These are phyloP conservation scores for Sebastes matsubarae DNA, from an alignment of 2,797 vertebrate genomes.

Conservation along the genomic window DNA sequence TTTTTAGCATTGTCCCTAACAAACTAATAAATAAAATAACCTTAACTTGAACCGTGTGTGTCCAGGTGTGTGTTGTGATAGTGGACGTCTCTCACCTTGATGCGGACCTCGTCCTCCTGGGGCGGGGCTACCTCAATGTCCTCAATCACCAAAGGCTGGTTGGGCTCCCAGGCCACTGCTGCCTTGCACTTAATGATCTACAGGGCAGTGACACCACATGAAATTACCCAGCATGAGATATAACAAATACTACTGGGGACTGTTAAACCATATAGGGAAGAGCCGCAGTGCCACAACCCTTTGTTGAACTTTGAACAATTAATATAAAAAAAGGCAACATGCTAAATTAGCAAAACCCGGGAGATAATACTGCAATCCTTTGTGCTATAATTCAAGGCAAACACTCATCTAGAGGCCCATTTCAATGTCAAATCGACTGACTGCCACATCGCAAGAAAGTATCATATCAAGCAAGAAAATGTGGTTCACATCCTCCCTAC, in stretches of 20 bases:
- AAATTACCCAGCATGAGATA: background rate
- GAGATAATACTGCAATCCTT: no score
- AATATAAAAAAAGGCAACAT: background rate
- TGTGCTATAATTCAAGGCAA: no score
- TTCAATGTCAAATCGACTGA: background rate
- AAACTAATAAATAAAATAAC: no score
- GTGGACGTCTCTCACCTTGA: slow-evolving; percentile 84
- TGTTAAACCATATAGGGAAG: background rate
- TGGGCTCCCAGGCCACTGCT: slow-evolving; percentile 88
- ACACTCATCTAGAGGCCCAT: background rate
- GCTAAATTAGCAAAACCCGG: background rate
- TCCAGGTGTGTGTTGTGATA: background rate
- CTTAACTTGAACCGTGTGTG: no score
- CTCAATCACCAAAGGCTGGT: slow-evolving; percentile 88
- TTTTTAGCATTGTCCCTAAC: no score
- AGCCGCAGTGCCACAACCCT: background rate
- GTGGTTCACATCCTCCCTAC: background rate
- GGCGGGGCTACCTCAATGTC: slow-evolving; percentile 92
- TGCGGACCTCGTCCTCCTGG: slow-evolving; percentile 87
- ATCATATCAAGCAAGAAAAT: background rate
- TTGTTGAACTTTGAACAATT: background rate
- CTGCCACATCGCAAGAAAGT: background rate
- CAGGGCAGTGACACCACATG: background rate
- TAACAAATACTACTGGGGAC: no score
- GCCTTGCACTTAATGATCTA: slow-evolving; percentile 94